These are phyloP conservation scores for Syngnathus floridae DNA, from an alignment of 2,113 vertebrate species.

Conservation along the genomic window DNA sequence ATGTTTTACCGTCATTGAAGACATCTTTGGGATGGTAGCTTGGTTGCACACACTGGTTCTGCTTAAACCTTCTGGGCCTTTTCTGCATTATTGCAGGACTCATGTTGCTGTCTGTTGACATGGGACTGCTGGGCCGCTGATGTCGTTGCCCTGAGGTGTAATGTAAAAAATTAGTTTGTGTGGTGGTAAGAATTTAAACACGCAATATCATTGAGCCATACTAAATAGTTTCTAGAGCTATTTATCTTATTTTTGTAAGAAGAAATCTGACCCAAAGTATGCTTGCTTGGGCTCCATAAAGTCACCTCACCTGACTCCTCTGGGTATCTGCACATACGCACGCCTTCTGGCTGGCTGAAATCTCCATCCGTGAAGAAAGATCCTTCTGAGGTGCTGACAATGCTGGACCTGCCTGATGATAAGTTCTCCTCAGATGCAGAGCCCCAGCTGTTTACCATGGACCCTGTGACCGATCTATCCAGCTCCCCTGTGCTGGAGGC, in stretches of 20 bases:
- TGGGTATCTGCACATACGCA: conserved; percentile 79
- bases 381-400: conserved; percentile 86
- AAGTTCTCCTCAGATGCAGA: conserved; percentile 92
- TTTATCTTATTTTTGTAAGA: background rate
- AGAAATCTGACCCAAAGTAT: background rate
- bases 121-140: conserved; percentile 84
- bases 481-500: conserved; percentile 87
- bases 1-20: conserved; percentile 80
- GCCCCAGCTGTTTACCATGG: conserved; percentile 97
- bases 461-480: conserved; percentile 89
- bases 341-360: conserved; percentile 85
- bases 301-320: conserved; percentile 65
- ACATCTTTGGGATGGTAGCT: conserved; percentile 82
- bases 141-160: conserved; percentile 66
- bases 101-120: conserved; percentile 93
- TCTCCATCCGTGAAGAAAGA: conserved; percentile 93
- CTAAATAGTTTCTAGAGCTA: too few relatives aligned
- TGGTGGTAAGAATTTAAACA: too few relatives aligned
- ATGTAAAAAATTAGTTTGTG: conserved; percentile 8
- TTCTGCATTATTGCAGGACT: conserved; percentile 86
- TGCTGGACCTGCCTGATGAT: conserved; percentile 87
- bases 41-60: conserved; percentile 68
- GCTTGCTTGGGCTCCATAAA: background rate
- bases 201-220: too few relatives aligned
- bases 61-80: conserved; percentile 84